Evolutionary conservation across 2,113 vertebrate species (phyloP).

Genomic region (Paradisaea rubra): DNA sequence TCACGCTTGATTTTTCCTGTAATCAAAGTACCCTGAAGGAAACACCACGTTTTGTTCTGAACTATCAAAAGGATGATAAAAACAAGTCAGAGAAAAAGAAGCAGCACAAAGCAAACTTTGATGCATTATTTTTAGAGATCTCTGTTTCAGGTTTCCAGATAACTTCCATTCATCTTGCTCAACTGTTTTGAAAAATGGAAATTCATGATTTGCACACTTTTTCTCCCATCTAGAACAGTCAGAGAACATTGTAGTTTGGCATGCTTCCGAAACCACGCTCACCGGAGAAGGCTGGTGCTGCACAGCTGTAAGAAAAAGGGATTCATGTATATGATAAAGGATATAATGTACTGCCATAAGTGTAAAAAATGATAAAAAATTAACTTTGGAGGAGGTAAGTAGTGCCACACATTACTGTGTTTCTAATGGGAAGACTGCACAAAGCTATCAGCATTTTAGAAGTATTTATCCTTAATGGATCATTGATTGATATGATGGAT

Average conservation of each 20-base stretch:
- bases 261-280: not conserved
- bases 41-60: conserved; percentile 20
- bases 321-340: not conserved
- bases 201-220: not conserved
- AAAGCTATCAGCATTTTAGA: not conserved
- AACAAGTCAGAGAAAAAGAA: not conserved
- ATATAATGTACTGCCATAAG: not conserved
- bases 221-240: not conserved
- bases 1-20: conserved; percentile 33
- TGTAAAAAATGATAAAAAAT: not conserved
- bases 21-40: conserved; percentile 42
- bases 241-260: not conserved
- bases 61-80: conserved; percentile 1
- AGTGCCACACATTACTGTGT: not conserved
- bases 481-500: not conserved
- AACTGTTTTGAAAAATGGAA: not conserved
- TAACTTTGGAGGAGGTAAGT: not conserved
- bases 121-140: not conserved
- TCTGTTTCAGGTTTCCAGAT: not conserved
- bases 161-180: not conserved
- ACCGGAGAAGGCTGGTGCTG: not conserved
- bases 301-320: not conserved
- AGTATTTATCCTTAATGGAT: not conserved
- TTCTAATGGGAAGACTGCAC: not conserved
- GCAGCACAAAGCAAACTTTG: not conserved